Base-by-base conservation (phyloP, 2,113 vertebrate genomes). In the Nibea albiflora region DNA sequence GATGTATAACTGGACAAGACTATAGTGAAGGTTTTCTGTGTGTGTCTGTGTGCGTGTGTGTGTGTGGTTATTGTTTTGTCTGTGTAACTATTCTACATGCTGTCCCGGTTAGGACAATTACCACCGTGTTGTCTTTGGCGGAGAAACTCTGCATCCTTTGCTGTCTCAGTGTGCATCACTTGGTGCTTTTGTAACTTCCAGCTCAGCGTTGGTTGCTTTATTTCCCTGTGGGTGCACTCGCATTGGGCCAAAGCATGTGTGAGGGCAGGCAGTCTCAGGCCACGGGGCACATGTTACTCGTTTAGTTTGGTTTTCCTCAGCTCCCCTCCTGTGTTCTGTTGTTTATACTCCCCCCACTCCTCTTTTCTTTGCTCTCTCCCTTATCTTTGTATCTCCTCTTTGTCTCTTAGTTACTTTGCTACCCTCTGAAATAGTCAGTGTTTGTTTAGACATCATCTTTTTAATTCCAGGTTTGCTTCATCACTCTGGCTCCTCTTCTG, bases 251-350 rank as follows among this genome's bases (percentile, higher is more conserved):
- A 85, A 87, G 79, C 79, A 49, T 91, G 85, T 85, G 71, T 90
- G 80, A 88, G 71, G 81, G 83, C 76, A 11, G 76, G 80, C 89
- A 80, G 73, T 83, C 74, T 82, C 82, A 85, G 86, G 84, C 87
- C 73, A 20, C 7, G 11, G 79, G 88, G 84, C 92, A 92, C 90
- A 92, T 92, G 91, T 89, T 91, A 88, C 78, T 86, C 65, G 88
- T 93, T 93, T 92, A 81, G 73, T 90, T 92, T 88, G 86, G 72
- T 88, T 93, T 93, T 92, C 82, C 89, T 88, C 88, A 87, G 78
- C 89, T 87, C 81, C 89, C 84, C 86, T 91, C 85, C 85, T 85
- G 86, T 79, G 85, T 73, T 85, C 80, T 88, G 79, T 82, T 92
- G 83, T 93, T 92, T 92, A 88, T 90, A 74, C 81, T 89, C 58